Conservation (phyloP, 2,888 invertebrate species). For the Stegana nigrithorax region DNA sequence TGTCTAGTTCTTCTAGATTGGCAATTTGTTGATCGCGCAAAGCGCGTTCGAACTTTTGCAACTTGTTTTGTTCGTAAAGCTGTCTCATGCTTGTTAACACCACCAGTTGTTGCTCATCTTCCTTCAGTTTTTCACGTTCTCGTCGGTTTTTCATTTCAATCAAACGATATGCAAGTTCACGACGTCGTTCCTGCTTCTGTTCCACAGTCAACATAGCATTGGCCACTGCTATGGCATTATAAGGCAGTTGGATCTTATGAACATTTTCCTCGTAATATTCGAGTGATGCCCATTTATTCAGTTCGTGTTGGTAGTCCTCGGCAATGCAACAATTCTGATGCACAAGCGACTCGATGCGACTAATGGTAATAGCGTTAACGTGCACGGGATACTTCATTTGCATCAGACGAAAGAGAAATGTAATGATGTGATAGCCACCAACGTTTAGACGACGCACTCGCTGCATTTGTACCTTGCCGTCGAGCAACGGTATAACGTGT, state of each 20-base stretch:
- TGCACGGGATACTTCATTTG: conserved; percentile 95
- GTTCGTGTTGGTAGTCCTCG: conserved; percentile 81
- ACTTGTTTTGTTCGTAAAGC: conserved; percentile 80
- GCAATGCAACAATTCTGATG: conserved; percentile 85
- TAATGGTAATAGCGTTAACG: conserved; percentile 86
- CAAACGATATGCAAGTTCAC: conserved; percentile 85
- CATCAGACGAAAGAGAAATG: conserved; percentile 81
- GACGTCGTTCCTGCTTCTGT: conserved; percentile 87
- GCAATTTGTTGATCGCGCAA: conserved; percentile 81
- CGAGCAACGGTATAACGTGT: conserved; percentile 86
- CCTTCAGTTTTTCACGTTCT: conserved; percentile 86
- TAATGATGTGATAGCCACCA: conserved; percentile 85
- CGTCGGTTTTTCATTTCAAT: conserved; percentile 91
- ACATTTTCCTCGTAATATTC: conserved; percentile 88
- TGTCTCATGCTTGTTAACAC: conserved; percentile 82
- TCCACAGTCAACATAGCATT: conserved; percentile 72
- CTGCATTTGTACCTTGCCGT: conserved; percentile 76
- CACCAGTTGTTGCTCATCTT: conserved; percentile 88
- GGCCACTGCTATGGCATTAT: conserved; percentile 70
- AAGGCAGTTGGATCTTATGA: conserved; percentile 88
- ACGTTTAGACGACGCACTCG: conserved; percentile 86
- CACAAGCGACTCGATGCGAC: conserved; percentile 87
- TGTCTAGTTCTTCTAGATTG: conserved; percentile 82
- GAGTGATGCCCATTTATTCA: conserved; percentile 82
- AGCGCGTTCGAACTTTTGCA: conserved; percentile 79